These are phyloP conservation scores for Drosophila seguyi DNA, from an alignment of 1,140 invertebrate genomes.

Conservation along the genomic window DNA sequence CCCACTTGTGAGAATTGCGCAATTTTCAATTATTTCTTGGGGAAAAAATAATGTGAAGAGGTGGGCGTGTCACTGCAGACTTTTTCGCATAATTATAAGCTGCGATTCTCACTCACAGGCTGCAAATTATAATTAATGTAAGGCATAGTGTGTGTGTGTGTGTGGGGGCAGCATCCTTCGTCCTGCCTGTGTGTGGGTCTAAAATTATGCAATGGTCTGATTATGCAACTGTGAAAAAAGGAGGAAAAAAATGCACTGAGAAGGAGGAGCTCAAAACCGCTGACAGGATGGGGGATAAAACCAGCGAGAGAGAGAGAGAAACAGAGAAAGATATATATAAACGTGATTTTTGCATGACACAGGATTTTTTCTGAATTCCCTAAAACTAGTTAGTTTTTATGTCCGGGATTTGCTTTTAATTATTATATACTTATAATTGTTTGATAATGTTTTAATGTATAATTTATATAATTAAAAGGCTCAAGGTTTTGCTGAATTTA, in stretches of 20 bases:
- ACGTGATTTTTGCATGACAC: constrained; percentile 2
- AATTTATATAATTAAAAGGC: too few species aligned
- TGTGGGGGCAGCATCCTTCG: constrained; percentile 12
- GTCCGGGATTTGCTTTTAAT: not conserved
- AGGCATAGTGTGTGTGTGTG: constrained; percentile 23
- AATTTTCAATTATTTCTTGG: constrained; percentile 78
- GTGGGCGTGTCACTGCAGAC: constrained; percentile 47
- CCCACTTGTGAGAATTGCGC: constrained; percentile 82
- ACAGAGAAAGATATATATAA: not conserved
- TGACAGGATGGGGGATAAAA: constrained; percentile 10
- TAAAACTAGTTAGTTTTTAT: not conserved
- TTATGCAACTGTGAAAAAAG: constrained; percentile 52
- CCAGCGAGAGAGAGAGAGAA: not conserved
- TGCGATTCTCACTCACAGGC: constrained; percentile 69
- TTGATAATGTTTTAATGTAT: too few species aligned
- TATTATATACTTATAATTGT: too few species aligned
- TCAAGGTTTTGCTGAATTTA: too few species aligned
- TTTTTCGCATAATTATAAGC: constrained; percentile 78
- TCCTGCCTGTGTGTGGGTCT: constrained; percentile 45
- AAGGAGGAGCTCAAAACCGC: not conserved
- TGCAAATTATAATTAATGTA: constrained; percentile 73
- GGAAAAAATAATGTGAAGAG: constrained; percentile 15
- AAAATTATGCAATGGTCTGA: constrained; percentile 77
- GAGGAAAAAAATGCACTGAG: not conserved
- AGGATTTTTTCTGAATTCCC: not conserved